phyloP scores from a whole-genome alignment of 1,140 invertebrate genomes.

The Lysiphlebus fabarum region DNA sequence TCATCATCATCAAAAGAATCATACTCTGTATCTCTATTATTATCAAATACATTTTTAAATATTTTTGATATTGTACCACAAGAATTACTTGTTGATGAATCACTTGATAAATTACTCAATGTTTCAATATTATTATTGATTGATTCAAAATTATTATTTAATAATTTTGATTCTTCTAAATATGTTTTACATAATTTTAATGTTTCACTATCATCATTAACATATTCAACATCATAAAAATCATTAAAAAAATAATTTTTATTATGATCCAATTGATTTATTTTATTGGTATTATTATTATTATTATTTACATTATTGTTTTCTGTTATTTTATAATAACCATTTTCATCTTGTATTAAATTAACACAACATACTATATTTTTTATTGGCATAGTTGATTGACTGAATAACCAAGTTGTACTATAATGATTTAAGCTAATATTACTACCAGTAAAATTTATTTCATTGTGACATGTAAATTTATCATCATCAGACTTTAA shows the following conservation, averaged over 20 bases:
- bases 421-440: no score
- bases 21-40: background rate
- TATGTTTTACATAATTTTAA: slow-evolving; percentile 17
- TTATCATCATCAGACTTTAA: no score
- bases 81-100: background rate
- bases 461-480: no score
- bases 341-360: slow-evolving; percentile 15
- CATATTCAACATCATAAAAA: slow-evolving; percentile 5
- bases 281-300: no score
- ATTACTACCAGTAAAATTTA: no score
- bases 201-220: slow-evolving; percentile 18
- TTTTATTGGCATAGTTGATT: no score
- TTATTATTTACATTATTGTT: no score
- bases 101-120: background rate
- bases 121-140: background rate
- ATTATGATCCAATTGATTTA: background rate
- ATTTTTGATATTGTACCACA: slow-evolving; percentile 1
- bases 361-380: slow-evolving; percentile 17
- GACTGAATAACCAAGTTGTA: no score
- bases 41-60: background rate
- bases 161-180: slow-evolving; percentile 10
- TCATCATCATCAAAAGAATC: slow-evolving; percentile 13
- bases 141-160: background rate
- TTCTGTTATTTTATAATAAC: background rate
- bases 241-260: slow-evolving; percentile 1